Percentiles rank a stretch among this genome's conserved stretches.
Conservation (phyloP, 2,888 invertebrate species). For the Perizoma flavofasciatum region DNA sequence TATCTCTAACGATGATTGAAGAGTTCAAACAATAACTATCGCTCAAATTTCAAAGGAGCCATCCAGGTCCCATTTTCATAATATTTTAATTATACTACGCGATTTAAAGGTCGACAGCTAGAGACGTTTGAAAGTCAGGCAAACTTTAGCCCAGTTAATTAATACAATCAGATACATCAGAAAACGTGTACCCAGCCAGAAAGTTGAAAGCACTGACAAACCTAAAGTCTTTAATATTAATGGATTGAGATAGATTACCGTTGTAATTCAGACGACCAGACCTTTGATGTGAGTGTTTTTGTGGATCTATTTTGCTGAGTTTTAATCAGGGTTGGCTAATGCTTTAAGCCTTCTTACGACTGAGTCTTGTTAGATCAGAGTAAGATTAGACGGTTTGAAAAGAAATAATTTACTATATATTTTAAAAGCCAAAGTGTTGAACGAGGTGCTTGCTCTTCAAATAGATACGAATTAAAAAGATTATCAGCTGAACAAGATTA, state of each 20-base stretch:
- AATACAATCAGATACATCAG: constrained; percentile 36
- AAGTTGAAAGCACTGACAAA: constrained; percentile 29
- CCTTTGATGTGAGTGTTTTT: constrained; percentile 22
- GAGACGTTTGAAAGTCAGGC: constrained; percentile 36
- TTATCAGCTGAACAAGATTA: too few relatives aligned
- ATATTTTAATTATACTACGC: constrained; percentile 9
- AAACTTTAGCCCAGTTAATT: constrained; percentile 26
- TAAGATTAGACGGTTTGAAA: too few relatives aligned
- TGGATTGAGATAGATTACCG: constrained; percentile 38
- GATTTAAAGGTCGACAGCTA: constrained; percentile 26
- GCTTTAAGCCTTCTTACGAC: constrained; percentile 1
- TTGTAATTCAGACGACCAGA: constrained; percentile 24
- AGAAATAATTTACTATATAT: too few relatives aligned
- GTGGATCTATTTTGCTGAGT: constrained; percentile 2
- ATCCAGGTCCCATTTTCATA: constrained; percentile 9
- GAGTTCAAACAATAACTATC: too few relatives aligned
- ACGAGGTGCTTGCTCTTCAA: too few relatives aligned
- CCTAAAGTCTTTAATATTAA: constrained; percentile 31
- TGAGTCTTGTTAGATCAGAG: too few relatives aligned
- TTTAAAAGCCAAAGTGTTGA: too few relatives aligned
- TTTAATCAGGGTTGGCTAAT: constrained; percentile 2
- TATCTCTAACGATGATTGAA: too few relatives aligned
- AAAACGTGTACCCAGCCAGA: constrained; percentile 28
- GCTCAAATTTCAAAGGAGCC: background rate
- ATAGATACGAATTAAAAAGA: too few relatives aligned